Evolutionary conservation across 2,888 invertebrate species (phyloP), one percentile per base, ranked within the genome.

Genomic region (Cheilosia pagana): DNA sequence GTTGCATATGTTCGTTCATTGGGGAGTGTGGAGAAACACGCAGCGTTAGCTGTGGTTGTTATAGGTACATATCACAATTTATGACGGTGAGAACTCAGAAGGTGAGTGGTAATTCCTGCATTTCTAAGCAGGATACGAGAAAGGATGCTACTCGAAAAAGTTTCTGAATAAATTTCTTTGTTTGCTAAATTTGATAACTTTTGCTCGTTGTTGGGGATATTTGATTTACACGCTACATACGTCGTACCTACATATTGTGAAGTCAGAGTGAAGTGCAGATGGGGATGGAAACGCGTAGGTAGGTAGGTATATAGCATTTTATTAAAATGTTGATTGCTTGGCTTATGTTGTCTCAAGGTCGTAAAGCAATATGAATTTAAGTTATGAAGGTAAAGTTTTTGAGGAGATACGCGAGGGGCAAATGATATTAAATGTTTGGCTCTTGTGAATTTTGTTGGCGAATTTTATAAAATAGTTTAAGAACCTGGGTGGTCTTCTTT

Each of bases 121-220:
- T 45, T 72, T 55, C 23, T 60, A 45, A 67, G 45, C 62, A 41
- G 41, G 23, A 70, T 59, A 67, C 52, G 59, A 14, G 16, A 52
- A 50, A 72, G 72, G 74, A 63, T 79, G 43, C 39, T 50, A 50
- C 62, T 82, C 41, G 67, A 72, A 60, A 72, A 79, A 83, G 52
- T 50, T 79, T 65, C 45, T 41, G 83, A 83, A 83, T 83, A 83
- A 75, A 79, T 83, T 79, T 83, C 74, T 59, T 79, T 83, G 62
- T 74, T 55, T 74, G 55, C 23, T 14, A 79, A 83, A 83, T 78
- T 74, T 79, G 63, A 79, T 79, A 79, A 74, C 62, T 79, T 79
- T 70, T 83, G 43, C 55, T 74, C 50, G 78, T 48, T 68, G 63
- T 63, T 48, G 25, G 48, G 39, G 41, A 72, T 71, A 67, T 74